Evolutionary conservation across 2,113 vertebrate genomes (phyloP).

Genomic region (Antidorcas marsupialis): DNA sequence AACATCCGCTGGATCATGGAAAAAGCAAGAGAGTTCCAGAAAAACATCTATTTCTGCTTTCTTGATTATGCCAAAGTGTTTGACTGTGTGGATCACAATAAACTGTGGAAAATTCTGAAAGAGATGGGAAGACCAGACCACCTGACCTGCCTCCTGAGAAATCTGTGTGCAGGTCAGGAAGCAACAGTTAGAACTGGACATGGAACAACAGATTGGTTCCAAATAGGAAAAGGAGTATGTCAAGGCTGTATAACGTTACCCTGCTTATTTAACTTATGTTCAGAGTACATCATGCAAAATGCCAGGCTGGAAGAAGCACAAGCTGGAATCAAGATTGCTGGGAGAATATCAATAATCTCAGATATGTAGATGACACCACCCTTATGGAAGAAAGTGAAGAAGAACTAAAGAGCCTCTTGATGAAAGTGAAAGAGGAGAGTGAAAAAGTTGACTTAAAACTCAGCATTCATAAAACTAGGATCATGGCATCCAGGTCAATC

Average conservation of each 20-base stretch:
- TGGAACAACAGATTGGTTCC: neutral
- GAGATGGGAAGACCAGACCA: too few species aligned
- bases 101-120: too few species aligned
- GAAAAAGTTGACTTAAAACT: neutral
- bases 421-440: neutral
- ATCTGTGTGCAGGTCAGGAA: too few species aligned
- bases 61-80: too few species aligned
- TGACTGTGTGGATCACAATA: too few species aligned
- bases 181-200: too few species aligned
- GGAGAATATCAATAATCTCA: neutral
- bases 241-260: neutral
- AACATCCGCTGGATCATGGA: too few species aligned
- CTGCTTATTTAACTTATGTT: neutral
- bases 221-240: neutral
- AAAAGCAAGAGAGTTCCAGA: too few species aligned
- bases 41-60: too few species aligned
- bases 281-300: neutral
- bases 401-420: neutral
- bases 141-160: too few species aligned
- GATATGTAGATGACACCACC: neutral
- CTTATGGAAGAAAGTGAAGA: neutral
- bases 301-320: neutral
- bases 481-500: neutral
- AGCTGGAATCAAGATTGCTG: neutral
- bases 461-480: neutral